phyloP scores from a whole-genome alignment of 2,888 invertebrate genomes.

The Troides oblongomaculatus region DNA sequence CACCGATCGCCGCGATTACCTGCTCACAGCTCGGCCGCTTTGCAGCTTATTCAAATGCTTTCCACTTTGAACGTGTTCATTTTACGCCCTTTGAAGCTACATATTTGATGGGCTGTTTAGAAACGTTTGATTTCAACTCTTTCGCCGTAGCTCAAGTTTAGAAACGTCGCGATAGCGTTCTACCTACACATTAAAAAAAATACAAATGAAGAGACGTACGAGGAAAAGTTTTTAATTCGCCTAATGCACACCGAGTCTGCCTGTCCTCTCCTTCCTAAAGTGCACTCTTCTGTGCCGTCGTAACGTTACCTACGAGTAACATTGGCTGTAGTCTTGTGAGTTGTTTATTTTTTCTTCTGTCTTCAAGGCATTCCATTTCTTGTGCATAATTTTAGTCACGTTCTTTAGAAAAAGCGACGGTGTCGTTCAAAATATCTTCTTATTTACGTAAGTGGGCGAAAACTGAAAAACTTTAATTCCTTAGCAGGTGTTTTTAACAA shows the following conservation, averaged over 20 bases:
- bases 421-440: constrained; percentile 15
- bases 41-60: constrained; percentile 60
- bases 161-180: constrained; percentile 47
- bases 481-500: too few species aligned
- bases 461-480: neutral
- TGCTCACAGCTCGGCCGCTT: constrained; percentile 49
- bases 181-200: constrained; percentile 52
- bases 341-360: constrained; percentile 64
- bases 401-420: constrained; percentile 23
- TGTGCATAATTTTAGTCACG: constrained; percentile 34
- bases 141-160: constrained; percentile 52
- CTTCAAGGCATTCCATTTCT: constrained; percentile 51
- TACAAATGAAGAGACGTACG: constrained; percentile 66
- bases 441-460: constrained; percentile 20
- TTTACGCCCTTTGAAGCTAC: constrained; percentile 64
- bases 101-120: constrained; percentile 50
- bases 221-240: constrained; percentile 75
- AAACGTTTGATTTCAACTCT: constrained; percentile 73
- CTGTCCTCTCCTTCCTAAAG: constrained; percentile 67
- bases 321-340: constrained; percentile 65
- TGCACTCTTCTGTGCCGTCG: constrained; percentile 63
- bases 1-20: constrained; percentile 62
- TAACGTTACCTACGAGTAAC: constrained; percentile 51
- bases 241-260: constrained; percentile 70
- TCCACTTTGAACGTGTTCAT: constrained; percentile 69